A percentile compares a stretch with the other conserved stretches of the same genome.
phyloP scores from a whole-genome alignment of 2,113 vertebrate genomes.

The Triplophysa rosa region DNA sequence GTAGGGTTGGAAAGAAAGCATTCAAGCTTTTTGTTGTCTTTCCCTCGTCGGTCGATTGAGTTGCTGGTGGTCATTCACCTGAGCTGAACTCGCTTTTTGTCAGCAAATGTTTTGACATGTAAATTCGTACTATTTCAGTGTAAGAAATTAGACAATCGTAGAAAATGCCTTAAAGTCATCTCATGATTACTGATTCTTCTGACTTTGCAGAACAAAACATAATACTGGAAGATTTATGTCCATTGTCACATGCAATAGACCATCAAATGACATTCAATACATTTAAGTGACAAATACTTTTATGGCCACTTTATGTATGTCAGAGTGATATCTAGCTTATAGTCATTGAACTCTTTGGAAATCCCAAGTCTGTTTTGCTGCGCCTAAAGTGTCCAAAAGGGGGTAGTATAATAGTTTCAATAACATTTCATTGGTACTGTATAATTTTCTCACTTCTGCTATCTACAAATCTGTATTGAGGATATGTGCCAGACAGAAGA shows the following conservation, averaged over 20 bases:
- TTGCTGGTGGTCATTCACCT: constrained; percentile 49
- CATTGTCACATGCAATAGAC: too few relatives aligned
- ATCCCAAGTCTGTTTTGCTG: neutral
- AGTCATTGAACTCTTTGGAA: too few relatives aligned
- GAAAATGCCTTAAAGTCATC: neutral
- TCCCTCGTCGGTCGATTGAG: constrained; percentile 35
- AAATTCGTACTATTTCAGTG: neutral
- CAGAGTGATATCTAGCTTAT: too few relatives aligned
- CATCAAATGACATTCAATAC: neutral
- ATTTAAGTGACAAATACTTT: neutral
- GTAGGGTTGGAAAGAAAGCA: constrained; percentile 3
- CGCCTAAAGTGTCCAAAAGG: constrained; percentile 41
- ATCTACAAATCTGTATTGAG: constrained; percentile 20
- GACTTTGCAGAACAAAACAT: neutral
- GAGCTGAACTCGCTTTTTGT: neutral
- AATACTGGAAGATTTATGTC: neutral
- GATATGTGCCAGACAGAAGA: constrained; percentile 6
- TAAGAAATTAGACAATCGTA: neutral
- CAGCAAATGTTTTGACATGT: neutral
- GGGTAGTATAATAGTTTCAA: constrained; percentile 36
- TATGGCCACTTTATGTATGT: neutral
- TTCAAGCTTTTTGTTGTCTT: neutral
- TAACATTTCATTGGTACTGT: neutral
- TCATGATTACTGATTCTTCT: neutral
- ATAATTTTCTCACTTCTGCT: constrained; percentile 13